Percentiles rank a stretch among this genome's conserved stretches.
Evolutionary conservation across 2,797 vertebrate species (phyloP).

Genomic region (Gadopsis marmoratus): DNA sequence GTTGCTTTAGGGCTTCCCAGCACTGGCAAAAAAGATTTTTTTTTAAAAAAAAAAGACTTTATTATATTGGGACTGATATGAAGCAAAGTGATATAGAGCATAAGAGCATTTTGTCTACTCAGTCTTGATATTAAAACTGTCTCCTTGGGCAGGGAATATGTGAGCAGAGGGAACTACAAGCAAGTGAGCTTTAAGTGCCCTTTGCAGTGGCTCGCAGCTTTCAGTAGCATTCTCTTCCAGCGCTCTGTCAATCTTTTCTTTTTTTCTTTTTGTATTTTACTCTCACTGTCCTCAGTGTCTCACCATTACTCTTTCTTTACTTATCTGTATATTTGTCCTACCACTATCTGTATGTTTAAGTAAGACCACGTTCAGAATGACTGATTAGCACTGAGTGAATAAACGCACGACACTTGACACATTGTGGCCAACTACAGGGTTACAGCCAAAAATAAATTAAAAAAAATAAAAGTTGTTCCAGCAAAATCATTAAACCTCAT

Average conservation of each 20-base stretch:
- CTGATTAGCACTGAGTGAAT: neutral
- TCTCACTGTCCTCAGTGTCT: neutral
- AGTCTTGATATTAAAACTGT: slow-evolving; percentile 52
- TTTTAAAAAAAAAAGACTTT: slow-evolving; percentile 49
- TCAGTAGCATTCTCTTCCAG: slow-evolving; percentile 11
- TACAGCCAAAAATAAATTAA: no score
- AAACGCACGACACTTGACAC: no score
- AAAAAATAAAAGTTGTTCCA: no score
- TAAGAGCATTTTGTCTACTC: slow-evolving; percentile 35
- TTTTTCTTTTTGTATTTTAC: neutral
- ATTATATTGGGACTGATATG: slow-evolving; percentile 39
- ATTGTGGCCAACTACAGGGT: no score
- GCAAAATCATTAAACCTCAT: neutral
- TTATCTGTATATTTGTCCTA: neutral
- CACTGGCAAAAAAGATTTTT: slow-evolving; percentile 32
- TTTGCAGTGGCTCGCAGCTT: slow-evolving; percentile 24
- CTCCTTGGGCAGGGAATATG: slow-evolving; percentile 42
- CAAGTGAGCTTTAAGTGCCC: slow-evolving; percentile 37
- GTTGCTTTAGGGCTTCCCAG: neutral
- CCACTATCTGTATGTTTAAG: neutral
- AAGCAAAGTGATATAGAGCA: slow-evolving; percentile 30
- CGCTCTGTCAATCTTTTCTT: neutral
- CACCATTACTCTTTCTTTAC: neutral
- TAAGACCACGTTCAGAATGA: neutral
- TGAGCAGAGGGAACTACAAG: slow-evolving; percentile 21